Base-by-base conservation (phyloP, 2,888 invertebrate species). In the Stegana nigrithorax region DNA sequence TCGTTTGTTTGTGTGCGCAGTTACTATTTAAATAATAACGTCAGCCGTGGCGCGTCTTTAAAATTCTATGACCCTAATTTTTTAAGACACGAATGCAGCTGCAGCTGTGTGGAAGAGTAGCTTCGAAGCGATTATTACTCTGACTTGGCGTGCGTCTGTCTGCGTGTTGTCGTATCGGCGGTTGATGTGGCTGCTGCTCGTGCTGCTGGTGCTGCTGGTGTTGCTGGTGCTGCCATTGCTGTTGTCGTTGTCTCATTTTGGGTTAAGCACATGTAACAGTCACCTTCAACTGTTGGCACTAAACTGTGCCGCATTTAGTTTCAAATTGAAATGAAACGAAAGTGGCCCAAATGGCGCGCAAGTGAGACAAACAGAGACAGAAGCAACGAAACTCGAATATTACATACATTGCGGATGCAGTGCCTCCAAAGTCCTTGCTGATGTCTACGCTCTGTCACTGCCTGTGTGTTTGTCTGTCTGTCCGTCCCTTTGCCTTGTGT, bases 1-100 rank as follows among this genome's bases (percentile, higher is more conserved):
- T n/a, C n/a, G n/a, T n/a, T n/a, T n/a, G n/a, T n/a, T n/a, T n/a
- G n/a, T n/a, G n/a, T n/a, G n/a, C n/a, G n/a, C n/a, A n/a, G n/a
- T n/a, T n/a, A n/a, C 23, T 58, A 25, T 17, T 26, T 19, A 27
- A 44, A 58, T 66, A 66, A 72, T 65, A 63, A 21, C 59, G 17
- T 27, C n/a, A n/a, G n/a, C n/a, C n/a, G n/a, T n/a, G n/a, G n/a
- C 29, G 23, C 66, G 70, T 69, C 73, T 73, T 73, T 67, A 65
- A 72, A 65, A 70, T 72, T 71, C 67, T 70, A 71, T 73, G 72
- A 70, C 73, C 73, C 73, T 73, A 73, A 73, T 73, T 73, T 73
- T 72, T 73, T 71, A 69, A 71, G 73, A 73, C 72, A 72, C 73
- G 73, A 68, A 70, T 73, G 73, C 66, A 70, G 67, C 67, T 72